Base-by-base conservation (phyloP, 2,888 invertebrate species). In the Xestia sexstrigata region DNA sequence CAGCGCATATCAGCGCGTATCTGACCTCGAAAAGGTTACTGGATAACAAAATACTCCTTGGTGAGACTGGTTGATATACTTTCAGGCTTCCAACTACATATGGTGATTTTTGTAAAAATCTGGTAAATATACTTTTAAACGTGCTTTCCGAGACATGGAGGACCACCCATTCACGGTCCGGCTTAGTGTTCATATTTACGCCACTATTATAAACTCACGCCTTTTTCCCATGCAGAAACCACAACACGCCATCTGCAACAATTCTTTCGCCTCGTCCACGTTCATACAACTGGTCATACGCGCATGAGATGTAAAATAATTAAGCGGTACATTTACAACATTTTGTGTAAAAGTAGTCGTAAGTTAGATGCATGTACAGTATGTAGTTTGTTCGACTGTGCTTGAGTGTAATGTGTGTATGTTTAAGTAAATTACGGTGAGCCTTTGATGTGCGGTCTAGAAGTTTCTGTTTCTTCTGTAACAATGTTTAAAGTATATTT, bases 381-480 rank as follows among this genome's bases (percentile, higher is more conserved):
- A 35, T 17, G 45, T 45, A 35, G 15, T 42, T 74, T 74, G 9
- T 17, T 45, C 15, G 20, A 45, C 42, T 65, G 45, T 76, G 55
- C 9, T 20, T 39, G 23, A 55, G 39, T 30, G 13, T 63, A 47
- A 35, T 74, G 23, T 49, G n/a, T 69, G 55, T 63, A 15, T 80
- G 60, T 42, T 66, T 77, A 63, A 63, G 72, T 73, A 74, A 79
- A 71, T 69, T 73, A 52, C 45, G 69, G 42, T 39, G 65, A 60
- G n/a, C 62, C 67, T 76, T 70, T 81, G 73, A 84, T 55, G 47
- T 47, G 35, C 55, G 63, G 67, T 80, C n/a, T 79, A 63, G 47
- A 55, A 79, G 30, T 83, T 39, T 74, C 1, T 17, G 6, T 52
- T 75, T 39, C 26, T 72, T n/a, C 1, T 73, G 39, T 6, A 11